Evolutionary conservation across 2,888 invertebrate genomes (phyloP), one percentile per base, ranked within the genome.

Genomic region (Smittia aterrima): DNA sequence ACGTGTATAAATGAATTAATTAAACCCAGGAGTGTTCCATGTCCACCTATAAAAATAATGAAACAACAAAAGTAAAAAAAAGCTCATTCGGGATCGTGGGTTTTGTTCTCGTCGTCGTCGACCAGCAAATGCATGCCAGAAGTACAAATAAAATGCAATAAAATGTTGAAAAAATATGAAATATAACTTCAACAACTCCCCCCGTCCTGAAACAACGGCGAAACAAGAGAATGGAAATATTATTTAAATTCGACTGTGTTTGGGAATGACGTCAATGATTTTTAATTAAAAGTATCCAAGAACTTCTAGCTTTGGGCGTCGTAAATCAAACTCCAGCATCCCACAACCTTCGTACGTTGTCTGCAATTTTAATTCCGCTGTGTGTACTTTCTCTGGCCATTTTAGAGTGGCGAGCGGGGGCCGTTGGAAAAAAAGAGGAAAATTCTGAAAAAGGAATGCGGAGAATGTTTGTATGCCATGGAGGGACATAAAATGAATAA

Each of bases 1-100:
- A 95, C 87, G 82, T 96, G 96, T 75, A 96, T 92, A 80, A 93
- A 90, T 0, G 94, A 90, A 82, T 96, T 96, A 78, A 96, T 88
- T 76, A 93, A 85, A 0, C 95, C 93, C 24, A 95, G 89, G 0
- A 96, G 87, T 0, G 95, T 92, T 16, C 91, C 92, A 80, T 96
- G 95, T 25, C 95, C 95, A 81, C 93, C 92, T 90, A 84, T 77
- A 83, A 87, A 80, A 79, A 83, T 75, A 9, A 24, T 27, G 24
- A 64, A 18, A 66, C 13, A 32, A 38, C 25, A 66, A 20, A 18
- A 4, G 32, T 16, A 18, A 38, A 24, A 64, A 64, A 24, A 64
- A 27, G n/a, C 24, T n/a, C 9, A 32, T 16, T 18, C 24, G 38
- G 11, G 32, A 47, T 47, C 32, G 4, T 9, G 32, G 32, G 32